A percentile compares a stretch with the other conserved stretches of the same genome.
Conservation (phyloP, 2,113 vertebrate species). For the Microcebus jonahi region DNA sequence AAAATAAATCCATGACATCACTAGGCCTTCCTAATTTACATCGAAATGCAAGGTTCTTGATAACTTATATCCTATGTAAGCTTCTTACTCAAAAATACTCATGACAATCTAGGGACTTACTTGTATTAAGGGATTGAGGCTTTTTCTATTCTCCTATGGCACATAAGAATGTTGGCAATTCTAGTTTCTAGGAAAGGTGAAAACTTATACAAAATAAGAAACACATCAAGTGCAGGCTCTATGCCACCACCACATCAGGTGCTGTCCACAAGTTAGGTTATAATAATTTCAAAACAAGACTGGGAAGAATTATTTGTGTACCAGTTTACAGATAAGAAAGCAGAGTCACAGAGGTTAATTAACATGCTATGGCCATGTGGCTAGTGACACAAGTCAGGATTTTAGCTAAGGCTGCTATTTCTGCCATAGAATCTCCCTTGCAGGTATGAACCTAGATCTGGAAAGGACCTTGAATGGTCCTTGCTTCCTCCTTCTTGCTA, state of each 20-base stretch:
- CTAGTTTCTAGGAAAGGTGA: not conserved
- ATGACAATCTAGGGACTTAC: not conserved
- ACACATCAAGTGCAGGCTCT: not conserved
- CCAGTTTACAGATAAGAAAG: conserved; percentile 14
- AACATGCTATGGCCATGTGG: not conserved
- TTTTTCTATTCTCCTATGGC: conserved; percentile 1
- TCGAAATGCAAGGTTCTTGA: conserved; percentile 43
- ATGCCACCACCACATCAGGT: not conserved
- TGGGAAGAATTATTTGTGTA: not conserved
- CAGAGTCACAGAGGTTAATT: conserved; percentile 9
- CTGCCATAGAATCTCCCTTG: not conserved
- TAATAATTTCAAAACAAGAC: conserved; percentile 24
- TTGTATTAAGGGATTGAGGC: not conserved
- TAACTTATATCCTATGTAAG: not conserved
- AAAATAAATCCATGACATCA: conserved; percentile 42
- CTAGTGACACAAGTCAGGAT: not conserved
- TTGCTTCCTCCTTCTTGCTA: conserved; percentile 50
- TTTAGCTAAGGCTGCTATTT: conserved; percentile 30
- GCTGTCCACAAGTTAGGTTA: not conserved
- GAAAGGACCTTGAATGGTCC: conserved; percentile 56
- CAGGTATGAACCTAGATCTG: not conserved
- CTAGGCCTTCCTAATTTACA: conserved; percentile 32
- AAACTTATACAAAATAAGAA: conserved; percentile 25
- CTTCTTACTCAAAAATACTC: conserved; percentile 57
- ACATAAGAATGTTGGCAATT: not conserved